Evolutionary conservation across 2,888 invertebrate species (phyloP).

Genomic region (Trissolcus brochymenae): DNA sequence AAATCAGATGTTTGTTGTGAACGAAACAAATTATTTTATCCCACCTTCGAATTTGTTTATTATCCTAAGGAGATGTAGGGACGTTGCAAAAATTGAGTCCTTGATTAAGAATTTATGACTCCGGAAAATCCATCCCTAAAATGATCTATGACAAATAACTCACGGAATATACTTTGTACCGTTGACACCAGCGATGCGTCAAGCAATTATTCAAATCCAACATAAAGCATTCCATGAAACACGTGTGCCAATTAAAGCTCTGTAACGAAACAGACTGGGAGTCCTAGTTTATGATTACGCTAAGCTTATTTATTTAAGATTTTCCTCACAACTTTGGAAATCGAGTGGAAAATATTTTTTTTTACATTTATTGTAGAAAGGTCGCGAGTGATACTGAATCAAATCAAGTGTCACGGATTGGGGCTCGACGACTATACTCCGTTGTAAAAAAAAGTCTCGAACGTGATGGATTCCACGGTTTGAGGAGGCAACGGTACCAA

Average conservation of each 20-base stretch:
- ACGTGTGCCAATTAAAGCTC: constrained; percentile 34
- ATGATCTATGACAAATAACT: constrained; percentile 19
- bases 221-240: constrained; percentile 59
- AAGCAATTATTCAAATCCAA: constrained; percentile 55
- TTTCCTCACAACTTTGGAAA: neutral
- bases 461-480: constrained; percentile 68
- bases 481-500: constrained; percentile 62
- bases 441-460: constrained; percentile 60
- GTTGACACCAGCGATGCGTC: constrained; percentile 54
- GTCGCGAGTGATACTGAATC: constrained; percentile 61
- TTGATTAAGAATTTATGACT: neutral
- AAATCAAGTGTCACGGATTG: constrained; percentile 49
- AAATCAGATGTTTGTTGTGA: neutral
- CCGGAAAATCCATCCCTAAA: neutral
- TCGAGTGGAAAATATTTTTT: too few species aligned
- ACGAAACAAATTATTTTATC: too few species aligned
- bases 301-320: neutral
- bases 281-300: too few species aligned
- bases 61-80: neutral
- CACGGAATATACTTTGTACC: constrained; percentile 52
- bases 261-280: constrained; percentile 6
- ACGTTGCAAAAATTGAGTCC: neutral
- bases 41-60: too few species aligned
- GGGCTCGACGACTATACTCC: constrained; percentile 57
- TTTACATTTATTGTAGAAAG: constrained; percentile 53